Base-by-base conservation (phyloP, 2,113 vertebrate species). In the Silurus asotus region DNA sequence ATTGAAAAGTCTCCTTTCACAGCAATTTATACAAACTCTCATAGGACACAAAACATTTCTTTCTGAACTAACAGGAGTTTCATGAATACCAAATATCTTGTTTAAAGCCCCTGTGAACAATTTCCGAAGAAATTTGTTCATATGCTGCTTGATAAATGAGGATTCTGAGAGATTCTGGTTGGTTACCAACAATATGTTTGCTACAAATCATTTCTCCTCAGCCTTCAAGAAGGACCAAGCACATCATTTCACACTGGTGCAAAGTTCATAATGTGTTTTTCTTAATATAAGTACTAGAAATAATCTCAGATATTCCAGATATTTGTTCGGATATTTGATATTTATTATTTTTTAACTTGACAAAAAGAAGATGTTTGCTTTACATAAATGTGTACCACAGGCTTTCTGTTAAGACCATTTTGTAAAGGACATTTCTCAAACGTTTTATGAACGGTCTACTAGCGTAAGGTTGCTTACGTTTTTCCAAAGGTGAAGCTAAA, bases 401-500 rank as follows among this genome's bases (percentile, higher is more conserved):
- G 8, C 7, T 51, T 64, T 51, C 61, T 64, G 45, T 64, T 15
- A 51, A 58, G 37, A 56, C 53, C 19, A 81, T 48, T 62, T 62
- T 20, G 10, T 51, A 49, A 65, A 51, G 19, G 37, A 62, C 58
- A 64, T 74, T 62, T 76, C 56, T 49, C 2, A 49, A 74, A 76
- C 79, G 70, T 78, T 56, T 25, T 37, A 28, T 37, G 19, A 25
- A 67, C 5, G 13, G 28, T 80, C 64, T n/a, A 70, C 13, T 80
- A 81, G 81, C 48, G 81, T 59, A 62, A 28, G 72, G 62, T 64
- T 86, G 37, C 72, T 83, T 64, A 74, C 45, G 9, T 28, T 5
- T 62, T 37, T 81, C 20, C 17, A 62, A 20, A n/a, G 37, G 58
- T 81, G 8, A 81, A 80, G 79, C 49, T 84, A n/a, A 61, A 25